These are phyloP conservation scores for Charanyca ferruginea DNA, from an alignment of 2,888 invertebrate genomes.

Conservation along the genomic window DNA sequence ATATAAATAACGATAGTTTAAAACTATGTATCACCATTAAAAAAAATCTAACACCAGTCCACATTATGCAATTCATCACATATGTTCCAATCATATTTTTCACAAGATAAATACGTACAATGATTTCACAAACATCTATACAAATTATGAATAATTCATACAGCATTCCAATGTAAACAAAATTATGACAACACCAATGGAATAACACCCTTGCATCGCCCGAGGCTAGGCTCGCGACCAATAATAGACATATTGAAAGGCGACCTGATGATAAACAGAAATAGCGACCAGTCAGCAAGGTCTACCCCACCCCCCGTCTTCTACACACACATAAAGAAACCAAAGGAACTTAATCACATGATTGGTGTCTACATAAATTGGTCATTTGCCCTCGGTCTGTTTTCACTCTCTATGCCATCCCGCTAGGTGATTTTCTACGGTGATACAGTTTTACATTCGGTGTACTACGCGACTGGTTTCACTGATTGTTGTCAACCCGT, in stretches of 20 bases:
- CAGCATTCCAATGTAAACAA: slow-evolving; percentile 77
- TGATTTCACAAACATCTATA: slow-evolving; percentile 58
- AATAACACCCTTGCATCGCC: slow-evolving; percentile 78
- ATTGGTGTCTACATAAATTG: slow-evolving; percentile 71
- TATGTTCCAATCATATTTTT: slow-evolving; percentile 34
- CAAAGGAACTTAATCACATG: slow-evolving; percentile 40
- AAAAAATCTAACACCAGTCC: not conserved
- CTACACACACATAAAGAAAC: slow-evolving; percentile 19
- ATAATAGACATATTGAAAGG: slow-evolving; percentile 81
- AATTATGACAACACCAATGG: slow-evolving; percentile 72
- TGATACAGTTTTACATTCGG: slow-evolving; percentile 87
- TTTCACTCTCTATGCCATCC: slow-evolving; percentile 88
- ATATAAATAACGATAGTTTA: not conserved
- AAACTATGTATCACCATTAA: not conserved
- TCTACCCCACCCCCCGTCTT: slow-evolving; percentile 51
- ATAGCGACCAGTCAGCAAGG: slow-evolving; percentile 63
- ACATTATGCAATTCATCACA: slow-evolving; percentile 40
- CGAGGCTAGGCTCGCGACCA: slow-evolving; percentile 73
- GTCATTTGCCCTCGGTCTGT: slow-evolving; percentile 73
- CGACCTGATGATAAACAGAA: slow-evolving; percentile 73
- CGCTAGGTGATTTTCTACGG: slow-evolving; percentile 83
- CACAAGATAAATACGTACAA: slow-evolving; percentile 40
- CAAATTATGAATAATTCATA: slow-evolving; percentile 64
- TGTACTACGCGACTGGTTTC: slow-evolving; percentile 78
- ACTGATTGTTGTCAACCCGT: slow-evolving; percentile 73